Conservation (phyloP, 2,797 vertebrate genomes). For the Mormyrops boulengeri region DNA sequence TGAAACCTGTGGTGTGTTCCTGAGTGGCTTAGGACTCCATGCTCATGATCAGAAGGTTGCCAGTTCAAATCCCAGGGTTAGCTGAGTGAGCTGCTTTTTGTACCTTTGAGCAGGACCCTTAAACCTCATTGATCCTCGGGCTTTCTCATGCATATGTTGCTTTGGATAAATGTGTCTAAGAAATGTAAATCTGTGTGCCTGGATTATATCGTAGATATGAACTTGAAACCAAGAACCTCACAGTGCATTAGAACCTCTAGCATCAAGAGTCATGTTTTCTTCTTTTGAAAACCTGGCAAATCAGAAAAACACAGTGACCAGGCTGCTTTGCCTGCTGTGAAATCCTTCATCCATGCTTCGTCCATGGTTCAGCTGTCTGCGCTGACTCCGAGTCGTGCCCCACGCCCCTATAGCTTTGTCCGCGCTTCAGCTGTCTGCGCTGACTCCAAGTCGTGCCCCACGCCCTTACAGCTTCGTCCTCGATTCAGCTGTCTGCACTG, state of each 20-base stretch:
- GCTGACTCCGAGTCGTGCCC: too few relatives aligned
- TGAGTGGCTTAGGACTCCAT: not conserved
- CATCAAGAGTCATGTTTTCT: not conserved
- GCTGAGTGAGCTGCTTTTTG: not conserved
- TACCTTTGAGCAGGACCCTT: not conserved
- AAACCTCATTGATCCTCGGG: not conserved
- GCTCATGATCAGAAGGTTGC: not conserved
- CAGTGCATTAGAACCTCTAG: constrained; percentile 9
- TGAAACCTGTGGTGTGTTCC: not conserved
- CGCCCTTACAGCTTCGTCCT: not conserved
- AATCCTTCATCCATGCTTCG: not conserved
- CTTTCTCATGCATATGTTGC: not conserved
- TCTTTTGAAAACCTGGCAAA: constrained; percentile 23
- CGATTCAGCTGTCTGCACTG: not conserved
- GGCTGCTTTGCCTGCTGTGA: not conserved
- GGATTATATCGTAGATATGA: not conserved
- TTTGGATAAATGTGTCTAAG: not conserved
- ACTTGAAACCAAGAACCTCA: not conserved
- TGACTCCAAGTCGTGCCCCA: not conserved
- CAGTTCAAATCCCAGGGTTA: not conserved
- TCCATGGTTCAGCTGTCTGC: too few relatives aligned
- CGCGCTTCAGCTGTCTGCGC: not conserved
- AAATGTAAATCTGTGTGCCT: not conserved
- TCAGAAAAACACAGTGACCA: constrained; percentile 23
- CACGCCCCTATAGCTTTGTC: not conserved